phyloP scores from a whole-genome alignment of 2,888 invertebrate genomes.

The Lasioglossum oenotherae region DNA sequence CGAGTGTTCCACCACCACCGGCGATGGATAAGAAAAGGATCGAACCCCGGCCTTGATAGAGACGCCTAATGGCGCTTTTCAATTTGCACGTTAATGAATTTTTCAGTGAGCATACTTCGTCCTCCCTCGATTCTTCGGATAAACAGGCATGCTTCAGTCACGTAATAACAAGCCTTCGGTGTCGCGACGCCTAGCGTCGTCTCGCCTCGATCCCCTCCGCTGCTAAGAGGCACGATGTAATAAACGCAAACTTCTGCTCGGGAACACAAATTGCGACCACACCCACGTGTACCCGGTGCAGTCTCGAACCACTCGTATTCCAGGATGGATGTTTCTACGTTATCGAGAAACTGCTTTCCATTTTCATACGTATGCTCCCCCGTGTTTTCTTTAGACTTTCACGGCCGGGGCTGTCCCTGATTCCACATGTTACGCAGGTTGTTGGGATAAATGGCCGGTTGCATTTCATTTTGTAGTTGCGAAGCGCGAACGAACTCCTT shows the following conservation, averaged over 20 bases:
- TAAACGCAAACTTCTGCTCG: conserved; percentile 67
- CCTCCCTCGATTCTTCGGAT: conserved; percentile 55
- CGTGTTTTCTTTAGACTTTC: conserved; percentile 8
- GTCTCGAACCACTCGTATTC: conserved; percentile 36
- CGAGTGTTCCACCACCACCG: conserved; percentile 10
- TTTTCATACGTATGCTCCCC: background rate
- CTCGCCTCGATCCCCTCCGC: background rate
- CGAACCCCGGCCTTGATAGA: conserved; percentile 34
- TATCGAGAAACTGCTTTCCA: background rate
- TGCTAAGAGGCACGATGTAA: conserved; percentile 57
- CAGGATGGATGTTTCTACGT: background rate
- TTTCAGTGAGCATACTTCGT: conserved; percentile 57
- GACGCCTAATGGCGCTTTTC: conserved; percentile 66
- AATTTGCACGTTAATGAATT: conserved; percentile 79
- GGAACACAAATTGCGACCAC: conserved; percentile 69
- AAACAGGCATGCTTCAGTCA: conserved; percentile 64
- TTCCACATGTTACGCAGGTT: background rate
- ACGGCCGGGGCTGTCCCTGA: background rate
- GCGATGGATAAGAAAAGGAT: conserved; percentile 18
- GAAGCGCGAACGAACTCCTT: conserved; percentile 6
- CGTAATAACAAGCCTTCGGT: conserved; percentile 70
- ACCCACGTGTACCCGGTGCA: conserved; percentile 56
- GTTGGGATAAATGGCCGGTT: conserved; percentile 19
- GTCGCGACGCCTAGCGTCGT: background rate
- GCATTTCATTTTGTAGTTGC: conserved; percentile 17